phyloP scores from a whole-genome alignment of 2,113 vertebrate genomes.

The Podiceps cristatus region DNA sequence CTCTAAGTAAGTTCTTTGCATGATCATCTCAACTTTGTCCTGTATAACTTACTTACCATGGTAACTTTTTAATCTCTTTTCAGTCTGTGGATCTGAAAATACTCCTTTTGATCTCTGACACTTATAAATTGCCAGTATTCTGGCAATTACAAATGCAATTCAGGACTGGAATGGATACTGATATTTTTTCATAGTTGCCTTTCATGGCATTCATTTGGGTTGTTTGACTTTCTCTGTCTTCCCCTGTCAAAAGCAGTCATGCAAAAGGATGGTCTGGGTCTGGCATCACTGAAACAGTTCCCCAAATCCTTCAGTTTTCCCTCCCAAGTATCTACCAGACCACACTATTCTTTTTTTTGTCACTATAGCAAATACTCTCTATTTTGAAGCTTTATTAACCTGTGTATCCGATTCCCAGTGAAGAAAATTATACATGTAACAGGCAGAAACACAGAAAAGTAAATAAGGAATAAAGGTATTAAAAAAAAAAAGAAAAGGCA shows the following conservation, averaged over 20 bases:
- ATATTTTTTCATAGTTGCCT: background rate
- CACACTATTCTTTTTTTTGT: background rate
- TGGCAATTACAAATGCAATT: background rate
- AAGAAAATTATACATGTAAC: background rate
- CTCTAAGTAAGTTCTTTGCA: background rate
- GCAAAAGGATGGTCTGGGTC: background rate
- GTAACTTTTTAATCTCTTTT: background rate
- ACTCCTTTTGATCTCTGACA: background rate
- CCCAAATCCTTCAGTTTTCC: background rate
- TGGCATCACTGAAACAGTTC: background rate
- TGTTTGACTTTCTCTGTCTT: background rate
- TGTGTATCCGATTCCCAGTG: background rate
- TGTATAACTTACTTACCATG: background rate
- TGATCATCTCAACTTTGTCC: background rate
- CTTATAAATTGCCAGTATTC: background rate
- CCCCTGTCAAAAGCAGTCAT: background rate
- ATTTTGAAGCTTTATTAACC: background rate
- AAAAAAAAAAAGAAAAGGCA: background rate
- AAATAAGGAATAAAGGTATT: background rate
- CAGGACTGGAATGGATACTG: background rate
- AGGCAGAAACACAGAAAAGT: background rate
- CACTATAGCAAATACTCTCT: background rate
- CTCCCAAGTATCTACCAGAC: background rate
- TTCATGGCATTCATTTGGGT: background rate
- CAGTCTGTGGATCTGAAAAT: background rate